These are phyloP conservation scores for Phenganax subtilis DNA, from an alignment of 92 coral and sea anemone species.

Conservation along the genomic window DNA sequence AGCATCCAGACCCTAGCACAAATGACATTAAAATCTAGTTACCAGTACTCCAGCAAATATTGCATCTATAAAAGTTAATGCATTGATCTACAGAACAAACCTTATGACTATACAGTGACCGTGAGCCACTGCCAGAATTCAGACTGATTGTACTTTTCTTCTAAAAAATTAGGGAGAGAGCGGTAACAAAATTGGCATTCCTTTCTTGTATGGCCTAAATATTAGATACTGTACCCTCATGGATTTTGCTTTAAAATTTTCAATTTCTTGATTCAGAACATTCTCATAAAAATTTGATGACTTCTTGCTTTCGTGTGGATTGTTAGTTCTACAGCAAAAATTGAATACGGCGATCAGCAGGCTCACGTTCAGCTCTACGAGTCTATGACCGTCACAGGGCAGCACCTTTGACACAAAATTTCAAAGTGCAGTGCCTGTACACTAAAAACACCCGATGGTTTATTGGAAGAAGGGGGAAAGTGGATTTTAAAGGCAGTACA, in stretches of 20 bases:
- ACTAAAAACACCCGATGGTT: too few relatives aligned
- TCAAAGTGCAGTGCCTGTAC: too few relatives aligned
- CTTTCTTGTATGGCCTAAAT: not conserved
- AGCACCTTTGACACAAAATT: too few relatives aligned
- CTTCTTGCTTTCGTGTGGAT: not conserved
- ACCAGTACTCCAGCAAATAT: not conserved
- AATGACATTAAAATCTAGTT: not conserved
- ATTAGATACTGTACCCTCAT: not conserved
- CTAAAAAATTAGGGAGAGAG: slow-evolving; percentile 12
- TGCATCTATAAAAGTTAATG: not conserved
- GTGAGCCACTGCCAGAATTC: slow-evolving; percentile 54
- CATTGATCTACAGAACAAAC: slow-evolving; percentile 27
- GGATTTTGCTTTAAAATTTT: slow-evolving; percentile 30
- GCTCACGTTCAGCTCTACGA: too few relatives aligned
- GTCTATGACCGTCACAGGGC: too few relatives aligned
- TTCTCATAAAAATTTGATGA: slow-evolving; percentile 28
- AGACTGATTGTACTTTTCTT: slow-evolving; percentile 44
- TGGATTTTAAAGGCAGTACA: too few relatives aligned
- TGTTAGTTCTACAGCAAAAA: not conserved
- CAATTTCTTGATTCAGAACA: slow-evolving; percentile 1
- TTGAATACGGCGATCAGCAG: not conserved
- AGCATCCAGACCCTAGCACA: slow-evolving; percentile 60
- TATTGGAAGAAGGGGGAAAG: too few relatives aligned
- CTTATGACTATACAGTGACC: slow-evolving; percentile 52
- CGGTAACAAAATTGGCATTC: not conserved